A percentile compares a stretch with the other conserved stretches of the same genome.
These are phyloP conservation scores for Rhabdomys pumilio DNA, from an alignment of 2,797 vertebrate species.

Conservation along the genomic window DNA sequence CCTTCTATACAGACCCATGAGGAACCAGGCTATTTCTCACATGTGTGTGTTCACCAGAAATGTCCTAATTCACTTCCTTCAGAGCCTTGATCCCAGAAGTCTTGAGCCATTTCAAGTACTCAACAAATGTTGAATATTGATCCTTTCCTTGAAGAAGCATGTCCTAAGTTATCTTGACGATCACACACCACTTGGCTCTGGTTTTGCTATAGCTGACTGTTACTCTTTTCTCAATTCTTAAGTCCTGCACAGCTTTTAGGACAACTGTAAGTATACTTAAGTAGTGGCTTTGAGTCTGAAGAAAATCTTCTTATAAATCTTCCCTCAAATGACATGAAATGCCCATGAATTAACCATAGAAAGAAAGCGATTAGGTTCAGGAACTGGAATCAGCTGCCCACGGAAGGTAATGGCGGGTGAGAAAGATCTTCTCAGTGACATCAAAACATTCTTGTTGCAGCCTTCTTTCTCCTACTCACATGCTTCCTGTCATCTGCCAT, in stretches of 20 bases:
- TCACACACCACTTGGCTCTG: neutral
- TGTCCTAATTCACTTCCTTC: neutral
- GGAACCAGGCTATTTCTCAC: neutral
- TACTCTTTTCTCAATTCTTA: constrained; percentile 37
- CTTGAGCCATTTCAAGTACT: neutral
- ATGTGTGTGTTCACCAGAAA: neutral
- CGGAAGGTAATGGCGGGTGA: neutral
- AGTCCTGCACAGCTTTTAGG: neutral
- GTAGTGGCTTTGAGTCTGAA: constrained; percentile 40
- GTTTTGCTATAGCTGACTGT: neutral
- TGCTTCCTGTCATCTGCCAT: constrained; percentile 23
- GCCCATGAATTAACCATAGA: neutral
- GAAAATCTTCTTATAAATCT: neutral
- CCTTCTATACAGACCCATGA: neutral
- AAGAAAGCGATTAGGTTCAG: neutral
- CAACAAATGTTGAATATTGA: neutral
- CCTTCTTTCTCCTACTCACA: constrained; percentile 5
- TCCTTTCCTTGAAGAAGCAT: neutral
- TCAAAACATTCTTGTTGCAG: neutral
- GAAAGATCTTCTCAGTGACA: neutral
- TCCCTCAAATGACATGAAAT: neutral
- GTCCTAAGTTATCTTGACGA: neutral
- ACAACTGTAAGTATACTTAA: constrained; percentile 29
- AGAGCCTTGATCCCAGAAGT: neutral
- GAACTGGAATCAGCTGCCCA: neutral